Evolutionary conservation across 2,888 invertebrate genomes (phyloP), one percentile per base, ranked within the genome.

Genomic region (Ophion slaviceki): DNA sequence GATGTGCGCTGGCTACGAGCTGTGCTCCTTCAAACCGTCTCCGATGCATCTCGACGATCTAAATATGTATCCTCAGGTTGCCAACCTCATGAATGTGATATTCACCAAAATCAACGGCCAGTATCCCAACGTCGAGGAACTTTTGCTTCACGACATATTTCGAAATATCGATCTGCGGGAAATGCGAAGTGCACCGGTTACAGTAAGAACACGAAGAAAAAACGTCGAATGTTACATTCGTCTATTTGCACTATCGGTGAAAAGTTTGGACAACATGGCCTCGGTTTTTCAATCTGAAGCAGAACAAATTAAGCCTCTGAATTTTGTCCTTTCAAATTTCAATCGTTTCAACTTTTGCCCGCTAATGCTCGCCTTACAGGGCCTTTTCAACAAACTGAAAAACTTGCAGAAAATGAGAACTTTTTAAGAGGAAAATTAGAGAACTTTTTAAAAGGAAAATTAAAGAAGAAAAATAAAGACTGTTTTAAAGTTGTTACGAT

Each of bases 121-220:
- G 84, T 96, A 96, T 88, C 97, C 97, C 74, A 96, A 95, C 78
- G 95, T 98, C 61, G 97, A 98, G 92, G 97, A 98, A 92, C 95
- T 99, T 90, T 95, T 97, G 81, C 95, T 97, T 75, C 97, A 97
- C 92, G 97, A 98, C 92, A 95, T 98, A 88, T 98, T 98, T 94
- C 95, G 97, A 89, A 97, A 97, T 93, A 97, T 98, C 87, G 98
- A 98, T 94, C 95, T 98, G 87, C 95, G 98, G 77, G 98, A 98
- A 95, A 96, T 98, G 95, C 96, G 97, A 92, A 97, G 97, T 66
- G 96, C 97, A 79, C 97, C 97, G 90, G 95, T 97, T 89, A 96
- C 96, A 92, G 97, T 97, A 94, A 95, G 95, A 70, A 62, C 20
- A 32, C 28, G 14, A 68, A 45, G 17, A 53, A 57, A 64, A 11